phyloP scores from a whole-genome alignment of 2,113 vertebrate genomes.

The Sapayoa aenigma region DNA sequence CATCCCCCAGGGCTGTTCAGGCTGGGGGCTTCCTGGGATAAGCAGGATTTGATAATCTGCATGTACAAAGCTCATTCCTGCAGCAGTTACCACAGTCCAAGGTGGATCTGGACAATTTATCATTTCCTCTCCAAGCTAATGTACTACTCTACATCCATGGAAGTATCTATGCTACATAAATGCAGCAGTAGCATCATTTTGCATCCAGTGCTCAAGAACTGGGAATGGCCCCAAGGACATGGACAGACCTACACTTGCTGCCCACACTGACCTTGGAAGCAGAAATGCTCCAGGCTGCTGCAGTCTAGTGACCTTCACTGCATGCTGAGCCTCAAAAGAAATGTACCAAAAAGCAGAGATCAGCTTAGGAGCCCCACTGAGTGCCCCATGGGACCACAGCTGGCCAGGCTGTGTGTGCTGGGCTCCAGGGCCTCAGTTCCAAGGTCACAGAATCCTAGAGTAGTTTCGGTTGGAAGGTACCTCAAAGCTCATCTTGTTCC shows the following conservation, averaged over 20 bases:
- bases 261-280: background rate
- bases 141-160: background rate
- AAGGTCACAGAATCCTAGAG: background rate
- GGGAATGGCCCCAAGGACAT: background rate
- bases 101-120: background rate
- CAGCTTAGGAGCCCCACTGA: background rate
- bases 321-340: background rate
- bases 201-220: background rate
- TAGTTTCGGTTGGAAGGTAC: background rate
- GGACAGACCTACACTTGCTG: background rate
- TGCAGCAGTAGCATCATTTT: background rate
- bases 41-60: background rate
- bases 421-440: background rate
- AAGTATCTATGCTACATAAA: background rate
- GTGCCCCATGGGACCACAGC: rapidly evolving
- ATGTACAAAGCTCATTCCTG: background rate
- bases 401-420: background rate
- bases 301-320: background rate
- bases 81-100: background rate
- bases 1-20: rapidly evolving
- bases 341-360: background rate
- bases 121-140: background rate
- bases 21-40: background rate
- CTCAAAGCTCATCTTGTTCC: background rate
- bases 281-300: background rate